Base-by-base conservation (phyloP, 2,888 invertebrate species). In the Eilema caniola region DNA sequence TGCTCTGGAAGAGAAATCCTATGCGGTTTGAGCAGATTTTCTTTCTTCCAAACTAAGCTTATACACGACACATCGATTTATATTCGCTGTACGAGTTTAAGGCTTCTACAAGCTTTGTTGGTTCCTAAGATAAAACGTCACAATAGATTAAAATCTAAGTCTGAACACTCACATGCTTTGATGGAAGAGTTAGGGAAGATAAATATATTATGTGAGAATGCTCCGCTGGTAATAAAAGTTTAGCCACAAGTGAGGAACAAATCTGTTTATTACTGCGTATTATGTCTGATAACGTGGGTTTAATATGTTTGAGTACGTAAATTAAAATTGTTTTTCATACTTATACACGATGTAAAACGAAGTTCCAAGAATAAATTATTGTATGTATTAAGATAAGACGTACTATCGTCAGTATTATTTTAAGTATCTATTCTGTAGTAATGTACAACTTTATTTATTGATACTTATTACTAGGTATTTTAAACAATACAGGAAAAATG, bases 21-120 rank as follows among this genome's bases (percentile, higher is more conserved):
- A 86, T 85, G 85, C 85, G 85, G 85, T 88, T 88, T 88, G 85
- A 81, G 78, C 84, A 85, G 88, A 89, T 89, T 89, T 88, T 84
- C 72, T 75, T 78, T 84, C 77, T 78, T 78, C 80, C 80, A 82
- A 83, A 80, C 80, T 86, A 85, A 86, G 85, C 86, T 84, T 79
- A 79, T 78, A 79, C 74, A 79, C 81, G 84, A 83, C 84, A 87
- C 81, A 81, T 83, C 81, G 83, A 84, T 83, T 86, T 85, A 82
- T 78, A 79, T 76, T 73, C 69, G 76, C 75, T 65, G 73, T 78
- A 75, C 77, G 80, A 81, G 78, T 82, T 82, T 80, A 79, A 82
- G 79, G 74, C 74, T 80, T 75, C 72, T 62, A 66, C 68, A 20
- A 72, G 61, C 70, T 62, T 68, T 72, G 73, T 63, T 62, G 66